A percentile compares a stretch with the other conserved stretches of the same genome.
These are phyloP conservation scores for Columba janthina DNA, from an alignment of 2,113 vertebrate genomes.

Conservation along the genomic window DNA sequence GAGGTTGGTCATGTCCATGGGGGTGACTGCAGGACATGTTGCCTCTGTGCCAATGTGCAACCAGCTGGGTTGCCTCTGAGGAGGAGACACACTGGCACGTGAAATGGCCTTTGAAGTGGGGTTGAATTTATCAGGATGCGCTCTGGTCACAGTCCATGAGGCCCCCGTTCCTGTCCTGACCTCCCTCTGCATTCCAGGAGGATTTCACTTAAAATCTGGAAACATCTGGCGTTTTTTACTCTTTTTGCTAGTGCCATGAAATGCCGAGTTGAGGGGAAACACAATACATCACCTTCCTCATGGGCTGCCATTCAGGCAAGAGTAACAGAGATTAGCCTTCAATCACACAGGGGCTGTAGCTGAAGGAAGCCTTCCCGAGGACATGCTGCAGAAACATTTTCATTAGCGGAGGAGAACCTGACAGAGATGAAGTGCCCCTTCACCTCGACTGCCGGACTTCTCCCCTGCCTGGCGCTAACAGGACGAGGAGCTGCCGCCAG, in stretches of 20 bases:
- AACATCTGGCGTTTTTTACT: constrained; percentile 1
- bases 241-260: constrained; percentile 3
- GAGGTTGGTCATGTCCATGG: neutral
- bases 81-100: fast-evolving
- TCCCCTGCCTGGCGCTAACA: neutral
- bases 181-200: neutral
- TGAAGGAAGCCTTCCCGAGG: constrained; percentile 27
- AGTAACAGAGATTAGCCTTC: constrained; percentile 58
- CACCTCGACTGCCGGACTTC: neutral
- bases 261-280: neutral
- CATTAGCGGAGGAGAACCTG: constrained; percentile 40
- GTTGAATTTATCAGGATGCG: neutral
- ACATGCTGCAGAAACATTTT: constrained; percentile 51
- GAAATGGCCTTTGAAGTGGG: neutral
- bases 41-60: neutral
- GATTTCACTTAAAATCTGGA: neutral
- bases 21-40: neutral
- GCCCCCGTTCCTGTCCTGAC: neutral
- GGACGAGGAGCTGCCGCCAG: neutral
- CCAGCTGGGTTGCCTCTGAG: neutral
- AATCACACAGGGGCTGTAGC: neutral
- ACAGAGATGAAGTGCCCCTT: constrained; percentile 42
- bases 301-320: constrained; percentile 30
- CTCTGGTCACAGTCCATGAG: fast-evolving
- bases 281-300: constrained; percentile 30